Base-by-base conservation (phyloP, 1,140 invertebrate genomes). In the Drosophila orena region DNA sequence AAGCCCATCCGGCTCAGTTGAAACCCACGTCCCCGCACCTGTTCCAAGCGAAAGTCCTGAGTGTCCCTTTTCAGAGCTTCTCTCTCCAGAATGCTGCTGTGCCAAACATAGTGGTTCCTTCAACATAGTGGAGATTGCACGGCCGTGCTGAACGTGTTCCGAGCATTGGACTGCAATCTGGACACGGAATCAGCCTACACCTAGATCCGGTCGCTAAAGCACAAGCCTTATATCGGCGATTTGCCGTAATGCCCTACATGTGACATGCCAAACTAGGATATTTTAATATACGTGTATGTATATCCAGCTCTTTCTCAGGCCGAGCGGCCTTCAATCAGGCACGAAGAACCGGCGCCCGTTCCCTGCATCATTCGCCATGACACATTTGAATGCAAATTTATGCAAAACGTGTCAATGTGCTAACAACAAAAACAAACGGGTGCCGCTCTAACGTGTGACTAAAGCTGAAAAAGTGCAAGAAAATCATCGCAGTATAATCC, bases 361-460 rank as follows among this genome's bases (percentile, higher is more conserved):
- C n/a, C 24, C n/a, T 38, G 35, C 24, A 42, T 15, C 52, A 55
- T 24, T 35, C 50, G 40, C 27, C 79, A 47, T 83, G 70, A 69
- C 70, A 71, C 77, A 84, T 89, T 91, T 68, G 50, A 84, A 91
- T 91, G 79, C 79, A 91, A 91, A 91, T 91, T 88, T 91, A 91
- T 88, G 88, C 88, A 86, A 91, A 91, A 84, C 88, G 88, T 91
- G 88, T 84, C 88, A 88, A 91, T 88, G 88, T 84, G 88, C 88
- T 90, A 84, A 91, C 88, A 86, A 88, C 81, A 85, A 79, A 66
- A 80, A 69, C 70, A 88, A 89, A 79, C 65, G 49, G 69, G 49
- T 57, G 46, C 17, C 37, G 42, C 55, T 53, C 56, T 60, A 83
- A 69, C 66, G 64, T 90, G 69, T 55, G 69, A 75, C 58, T 69